Conservation (phyloP, 1,140 invertebrate species). For the Phymastichus coffea region DNA sequence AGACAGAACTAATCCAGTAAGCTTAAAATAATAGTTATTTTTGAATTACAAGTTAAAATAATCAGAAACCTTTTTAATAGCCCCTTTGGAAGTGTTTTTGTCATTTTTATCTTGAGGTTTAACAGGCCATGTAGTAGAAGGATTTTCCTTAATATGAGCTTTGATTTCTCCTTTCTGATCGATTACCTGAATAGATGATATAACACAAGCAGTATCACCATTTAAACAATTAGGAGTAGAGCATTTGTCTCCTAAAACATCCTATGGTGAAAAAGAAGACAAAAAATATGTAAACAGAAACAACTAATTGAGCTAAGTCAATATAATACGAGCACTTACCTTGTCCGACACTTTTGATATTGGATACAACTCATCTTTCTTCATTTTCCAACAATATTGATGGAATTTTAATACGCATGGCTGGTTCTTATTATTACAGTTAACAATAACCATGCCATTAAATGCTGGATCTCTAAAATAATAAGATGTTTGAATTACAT, state of each 20-base stretch:
- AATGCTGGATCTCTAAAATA: constrained; percentile 41
- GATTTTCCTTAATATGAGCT: constrained; percentile 1
- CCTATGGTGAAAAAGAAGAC: constrained; percentile 26
- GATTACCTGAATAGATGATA: constrained; percentile 33
- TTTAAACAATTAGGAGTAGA: constrained; percentile 36
- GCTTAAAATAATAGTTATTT: background rate
- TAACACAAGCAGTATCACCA: constrained; percentile 22
- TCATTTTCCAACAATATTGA: constrained; percentile 36
- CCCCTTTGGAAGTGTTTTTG: constrained; percentile 10
- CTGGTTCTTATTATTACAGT: constrained; percentile 35
- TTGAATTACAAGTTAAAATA: background rate
- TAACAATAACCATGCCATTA: constrained; percentile 39
- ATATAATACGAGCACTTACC: constrained; percentile 22
- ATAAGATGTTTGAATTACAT: background rate
- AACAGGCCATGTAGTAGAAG: background rate
- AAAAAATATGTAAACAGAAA: constrained; percentile 9
- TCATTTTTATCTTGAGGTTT: background rate
- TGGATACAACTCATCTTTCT: constrained; percentile 30
- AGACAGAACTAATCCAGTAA: too few relatives aligned
- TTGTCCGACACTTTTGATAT: constrained; percentile 31
- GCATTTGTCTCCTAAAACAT: constrained; percentile 32
- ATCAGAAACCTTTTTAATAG: constrained; percentile 18
- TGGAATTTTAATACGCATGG: constrained; percentile 39
- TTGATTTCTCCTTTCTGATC: constrained; percentile 26
- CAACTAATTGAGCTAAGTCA: background rate